Base-by-base conservation (phyloP, 2,888 invertebrate genomes). In the Allolobophora icterica region DNA sequence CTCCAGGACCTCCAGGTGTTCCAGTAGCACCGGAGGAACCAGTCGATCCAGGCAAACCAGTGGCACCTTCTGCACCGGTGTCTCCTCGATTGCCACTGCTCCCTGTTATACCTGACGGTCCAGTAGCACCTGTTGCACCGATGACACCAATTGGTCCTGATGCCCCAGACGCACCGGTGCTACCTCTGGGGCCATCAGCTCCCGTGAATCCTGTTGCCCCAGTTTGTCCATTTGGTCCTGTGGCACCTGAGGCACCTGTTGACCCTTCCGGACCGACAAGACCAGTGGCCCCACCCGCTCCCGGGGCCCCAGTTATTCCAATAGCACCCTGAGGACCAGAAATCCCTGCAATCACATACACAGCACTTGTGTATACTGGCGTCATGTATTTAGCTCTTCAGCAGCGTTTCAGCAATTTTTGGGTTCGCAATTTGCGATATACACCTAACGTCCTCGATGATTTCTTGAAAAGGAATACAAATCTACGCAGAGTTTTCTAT, bases 1-100 rank as follows among this genome's bases (percentile, higher is more conserved):
- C 90, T 89, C 93, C 93, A 84, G 91, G 90, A 21, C 89, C 94
- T 33, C 91, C 91, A 89, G 90, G 33, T 21, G 21, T 24, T 45
- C 91, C 91, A 33, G 89, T 84, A 0, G 33, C 30, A 52, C 92
- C 92, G 35, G 89, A 30, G 0, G 91, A n/a, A 17, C 92, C 92
- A 35, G 84, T 33, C 30, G 52, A 21, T 83, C 91, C 45, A n/a
- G 35, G 84, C 8, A 58, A 34, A 1, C 90, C 90, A 19, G 52
- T 38, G n/a, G 84, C 90, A 40, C 89, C 91, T 89, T 91, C 33
- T 38, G 71, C 19, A 35, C 83, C 45, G 90, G 91, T 40, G 6
- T 30, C 21, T 89, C 90, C 90, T 19, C 89, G 21, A 21, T 6
- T 5, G 87, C 90, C 38, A 84, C 19, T 84, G 24, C n/a, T 21